Conservation (phyloP, 2,797 vertebrate genomes). For the Lemur catta region DNA sequence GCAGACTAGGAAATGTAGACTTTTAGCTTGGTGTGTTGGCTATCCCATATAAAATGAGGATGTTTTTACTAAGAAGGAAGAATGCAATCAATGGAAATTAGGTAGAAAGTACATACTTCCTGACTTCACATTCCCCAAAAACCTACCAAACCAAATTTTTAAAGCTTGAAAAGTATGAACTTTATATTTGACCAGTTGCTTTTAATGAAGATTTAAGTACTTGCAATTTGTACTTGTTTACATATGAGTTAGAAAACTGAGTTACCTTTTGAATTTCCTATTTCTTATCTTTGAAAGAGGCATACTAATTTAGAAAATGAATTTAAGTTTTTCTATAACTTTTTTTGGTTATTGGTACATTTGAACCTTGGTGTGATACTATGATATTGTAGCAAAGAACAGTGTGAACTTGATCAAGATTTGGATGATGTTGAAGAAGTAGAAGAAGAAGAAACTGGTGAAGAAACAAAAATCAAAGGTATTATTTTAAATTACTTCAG, state of each 20-base stretch:
- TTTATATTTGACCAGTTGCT: constrained; percentile 23
- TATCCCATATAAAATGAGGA: not conserved
- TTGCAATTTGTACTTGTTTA: constrained; percentile 30
- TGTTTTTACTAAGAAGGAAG: not conserved
- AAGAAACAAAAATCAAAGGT: constrained; percentile 98
- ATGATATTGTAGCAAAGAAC: constrained; percentile 92
- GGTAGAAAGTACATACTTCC: not conserved
- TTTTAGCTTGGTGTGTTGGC: constrained; percentile 6
- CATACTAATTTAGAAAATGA: constrained; percentile 56
- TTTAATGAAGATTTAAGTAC: constrained; percentile 38
- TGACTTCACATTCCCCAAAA: not conserved
- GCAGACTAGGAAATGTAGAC: not conserved
- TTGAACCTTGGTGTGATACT: constrained; percentile 75
- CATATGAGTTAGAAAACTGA: not conserved
- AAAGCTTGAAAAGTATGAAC: not conserved
- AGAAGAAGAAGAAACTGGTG: constrained; percentile 97
- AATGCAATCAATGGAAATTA: not conserved
- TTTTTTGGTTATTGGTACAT: constrained; percentile 65
- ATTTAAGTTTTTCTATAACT: constrained; percentile 57
- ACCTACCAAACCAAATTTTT: not conserved
- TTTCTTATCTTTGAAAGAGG: constrained; percentile 45
- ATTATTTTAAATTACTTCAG: constrained; percentile 71
- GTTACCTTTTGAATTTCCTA: constrained; percentile 5
- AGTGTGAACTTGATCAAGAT: constrained; percentile 97
- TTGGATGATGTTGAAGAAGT: constrained; percentile 99